Evolutionary conservation across 2,888 invertebrate species (phyloP), one percentile per base, ranked within the genome.

Genomic region (Neoscelio sp.): DNA sequence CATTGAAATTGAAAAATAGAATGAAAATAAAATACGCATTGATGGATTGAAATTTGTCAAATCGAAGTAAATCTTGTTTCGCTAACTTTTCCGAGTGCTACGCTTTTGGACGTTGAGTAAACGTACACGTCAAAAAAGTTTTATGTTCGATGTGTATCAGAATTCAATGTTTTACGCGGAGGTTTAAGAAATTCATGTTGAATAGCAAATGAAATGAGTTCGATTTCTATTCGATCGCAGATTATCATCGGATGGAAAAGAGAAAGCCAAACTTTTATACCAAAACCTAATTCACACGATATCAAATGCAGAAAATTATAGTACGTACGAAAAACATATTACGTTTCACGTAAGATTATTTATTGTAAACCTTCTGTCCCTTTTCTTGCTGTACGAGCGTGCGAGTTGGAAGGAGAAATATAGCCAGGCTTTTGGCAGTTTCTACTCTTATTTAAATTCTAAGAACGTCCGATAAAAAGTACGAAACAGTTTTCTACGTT

Each of bases 151-250:
- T 60, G 35, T 71, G 5, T 54, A 50, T 62, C 62, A 54, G 35
- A 62, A 62, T 52, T 62, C 62, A 62, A 28, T 71, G 54, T 54
- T 71, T 62, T 54, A 54, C 18, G 35, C 44, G 18, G 20, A 26
- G 52, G 35, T 52, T 54, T 15, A 44, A 46, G 38, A 60, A 50
- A 67, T 68, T 48, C 38, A 68, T 40, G 62, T 77, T 65, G 58
- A 71, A 58, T 58, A 48, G 50, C 23, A 70, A 65, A 71, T 58
- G 65, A 65, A 77, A 70, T 42, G 65, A 60, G 65, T 78, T 67
- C 67, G 67, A 78, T 78, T 78, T 71, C 77, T 77, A 70, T 64
- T 70, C 44, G 70, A 77, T 76, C 54, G 46, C 38, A 68, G 58
- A 78, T 78, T 71, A 78, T 65, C 73, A 33, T 67, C 60, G 33